Conservation (phyloP, 1,140 invertebrate genomes). For the Hyles vespertilio region DNA sequence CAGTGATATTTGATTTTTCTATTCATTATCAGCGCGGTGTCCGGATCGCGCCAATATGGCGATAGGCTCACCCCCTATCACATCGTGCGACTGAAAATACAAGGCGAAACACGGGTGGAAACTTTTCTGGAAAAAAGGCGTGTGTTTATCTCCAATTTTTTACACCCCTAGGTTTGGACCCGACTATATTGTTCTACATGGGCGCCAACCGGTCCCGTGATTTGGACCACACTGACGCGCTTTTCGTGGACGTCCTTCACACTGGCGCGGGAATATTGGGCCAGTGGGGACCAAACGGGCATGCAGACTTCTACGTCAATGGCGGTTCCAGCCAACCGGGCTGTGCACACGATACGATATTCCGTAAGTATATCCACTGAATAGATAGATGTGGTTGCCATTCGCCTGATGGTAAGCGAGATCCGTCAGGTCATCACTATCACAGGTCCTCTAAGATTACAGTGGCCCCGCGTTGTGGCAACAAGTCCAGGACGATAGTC, state of each 20-base stretch:
- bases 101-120: not conserved
- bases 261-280: slow-evolving; percentile 90
- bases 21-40: no score
- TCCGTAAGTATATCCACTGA: slow-evolving; percentile 78
- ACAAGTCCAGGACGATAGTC: no score
- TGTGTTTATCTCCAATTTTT: not conserved
- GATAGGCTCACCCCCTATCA: no score
- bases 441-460: no score
- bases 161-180: slow-evolving; percentile 82
- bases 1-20: no score
- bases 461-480: no score
- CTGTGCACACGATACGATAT: slow-evolving; percentile 85
- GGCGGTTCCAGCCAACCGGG: slow-evolving; percentile 92
- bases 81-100: no score
- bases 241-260: slow-evolving; percentile 93
- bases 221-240: slow-evolving; percentile 88
- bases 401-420: no score
- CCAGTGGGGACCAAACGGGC: slow-evolving; percentile 90
- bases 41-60: no score
- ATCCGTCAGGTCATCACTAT: no score
- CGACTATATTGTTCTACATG: slow-evolving; percentile 89
- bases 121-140: not conserved
- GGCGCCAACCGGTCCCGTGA: slow-evolving; percentile 87
- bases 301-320: slow-evolving; percentile 94
- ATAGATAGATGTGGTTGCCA: no score